phyloP scores from a whole-genome alignment of 2,888 invertebrate species.

The Lasius platythorax region DNA sequence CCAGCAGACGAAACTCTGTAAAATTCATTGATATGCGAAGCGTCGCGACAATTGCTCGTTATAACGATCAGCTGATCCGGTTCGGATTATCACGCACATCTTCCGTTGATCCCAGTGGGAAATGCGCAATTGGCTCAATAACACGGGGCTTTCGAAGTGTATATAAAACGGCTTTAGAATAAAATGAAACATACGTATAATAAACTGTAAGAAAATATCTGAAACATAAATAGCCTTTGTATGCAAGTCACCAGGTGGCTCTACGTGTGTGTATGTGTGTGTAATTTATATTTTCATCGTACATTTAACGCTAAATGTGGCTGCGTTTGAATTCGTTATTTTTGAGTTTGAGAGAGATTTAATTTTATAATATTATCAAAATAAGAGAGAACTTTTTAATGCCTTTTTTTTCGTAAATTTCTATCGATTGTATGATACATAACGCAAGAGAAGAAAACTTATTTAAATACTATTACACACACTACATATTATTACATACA shows the following conservation, averaged over 20 bases:
- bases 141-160: neutral
- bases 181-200: neutral
- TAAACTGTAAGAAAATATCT: neutral
- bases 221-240: neutral
- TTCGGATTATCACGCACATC: conserved; percentile 2
- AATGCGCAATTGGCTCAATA: conserved; percentile 6
- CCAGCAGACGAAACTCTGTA: neutral
- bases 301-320: neutral
- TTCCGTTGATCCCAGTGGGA: neutral
- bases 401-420: neutral
- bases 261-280: neutral
- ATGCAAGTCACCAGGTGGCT: neutral
- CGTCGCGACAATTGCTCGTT: neutral
- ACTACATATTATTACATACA: neutral
- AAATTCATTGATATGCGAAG: conserved; percentile 1
- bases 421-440: neutral
- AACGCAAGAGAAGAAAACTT: neutral
- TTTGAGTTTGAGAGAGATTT: neutral
- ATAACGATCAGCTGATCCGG: conserved; percentile 12
- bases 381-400: neutral
- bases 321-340: neutral
- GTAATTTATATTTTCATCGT: neutral
- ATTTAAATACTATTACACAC: neutral
- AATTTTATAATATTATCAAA: neutral
- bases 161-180: conserved; percentile 4